Percentiles rank a stretch among this genome's conserved stretches.
Evolutionary conservation across 2,113 vertebrate genomes (phyloP).

Genomic region (Leuciscus idus): DNA sequence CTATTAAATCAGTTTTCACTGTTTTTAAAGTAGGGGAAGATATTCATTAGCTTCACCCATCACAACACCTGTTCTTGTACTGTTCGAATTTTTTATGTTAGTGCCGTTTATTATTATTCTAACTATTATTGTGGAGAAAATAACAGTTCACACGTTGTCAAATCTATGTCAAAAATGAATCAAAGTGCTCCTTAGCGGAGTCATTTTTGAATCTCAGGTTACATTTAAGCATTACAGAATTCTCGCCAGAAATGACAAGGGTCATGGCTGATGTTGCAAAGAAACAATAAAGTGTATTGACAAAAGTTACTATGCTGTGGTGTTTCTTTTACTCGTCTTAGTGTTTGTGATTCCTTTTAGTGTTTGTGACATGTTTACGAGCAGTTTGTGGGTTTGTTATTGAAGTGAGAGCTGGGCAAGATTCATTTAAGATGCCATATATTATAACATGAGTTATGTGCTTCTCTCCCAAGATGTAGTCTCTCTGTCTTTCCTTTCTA

Average conservation of each 20-base stretch:
- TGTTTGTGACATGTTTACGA: slow-evolving; percentile 14
- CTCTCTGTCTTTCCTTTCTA: neutral
- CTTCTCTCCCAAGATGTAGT: neutral
- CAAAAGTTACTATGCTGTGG: slow-evolving; percentile 64
- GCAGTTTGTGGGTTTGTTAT: neutral
- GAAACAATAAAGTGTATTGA: slow-evolving; percentile 74
- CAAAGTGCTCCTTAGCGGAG: slow-evolving; percentile 71
- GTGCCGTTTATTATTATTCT: slow-evolving; percentile 43
- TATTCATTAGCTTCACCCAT: slow-evolving; percentile 60
- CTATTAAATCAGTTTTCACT: slow-evolving; percentile 2
- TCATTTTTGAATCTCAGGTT: slow-evolving; percentile 81
- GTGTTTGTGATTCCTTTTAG: neutral
- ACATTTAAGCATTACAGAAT: slow-evolving; percentile 77
- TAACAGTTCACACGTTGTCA: slow-evolving; percentile 55
- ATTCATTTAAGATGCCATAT: neutral
- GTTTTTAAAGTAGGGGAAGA: slow-evolving; percentile 51
- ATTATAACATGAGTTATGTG: neutral
- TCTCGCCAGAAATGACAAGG: slow-evolving; percentile 72
- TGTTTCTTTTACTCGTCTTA: slow-evolving; percentile 59
- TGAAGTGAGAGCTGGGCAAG: neutral
- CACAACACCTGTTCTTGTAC: slow-evolving; percentile 59
- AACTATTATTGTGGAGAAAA: slow-evolving; percentile 47
- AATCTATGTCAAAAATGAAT: slow-evolving; percentile 66
- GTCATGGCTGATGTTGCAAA: slow-evolving; percentile 74
- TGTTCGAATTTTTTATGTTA: slow-evolving; percentile 48